Base-by-base conservation (phyloP, 2,113 vertebrate genomes). In the Corydoras maculifer region DNA sequence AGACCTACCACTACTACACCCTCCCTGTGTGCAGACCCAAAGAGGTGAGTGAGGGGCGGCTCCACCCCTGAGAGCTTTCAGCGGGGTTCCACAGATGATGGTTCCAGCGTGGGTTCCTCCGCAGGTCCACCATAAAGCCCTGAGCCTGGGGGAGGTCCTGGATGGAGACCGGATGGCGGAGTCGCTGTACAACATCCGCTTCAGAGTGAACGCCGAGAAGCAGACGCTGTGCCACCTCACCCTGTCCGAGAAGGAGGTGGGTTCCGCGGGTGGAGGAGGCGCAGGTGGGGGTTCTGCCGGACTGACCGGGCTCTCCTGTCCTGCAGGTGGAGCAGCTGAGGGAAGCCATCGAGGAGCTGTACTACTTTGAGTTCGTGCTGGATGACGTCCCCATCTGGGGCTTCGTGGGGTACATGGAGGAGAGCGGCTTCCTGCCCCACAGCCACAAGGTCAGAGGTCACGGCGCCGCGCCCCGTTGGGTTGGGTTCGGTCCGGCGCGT, bases 311-410 rank as follows among this genome's bases (percentile, higher is more conserved):
- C 57, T 14, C 3, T 4, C 7, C 2, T 80, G 35, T 69, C 12
- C 49, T 2, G 59, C 73, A 95, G 94, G 91, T 95, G 70, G 92
- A 94, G 18, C 86, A 90, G 77, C 88, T 96, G 14, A 91, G 90
- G 9, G 90, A 93, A 76, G 94, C 94, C 58, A 91, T 96, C 0
- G 94, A 96, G 76, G 94, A 95, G 80, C 84, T 96, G 10, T 96
- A 93, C 82, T 96, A 95, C 88, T 96, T 95, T 84, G 94, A 96
- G 75, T 96, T 96, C 81, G 93, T 95, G 77, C 81, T 96, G 77
- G 94, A 95, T 51, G 93, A 96, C 68, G 87, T 95, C 78, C 93
- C 93, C 11, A 90, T 96, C 69, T 93, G 91, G 81, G 94, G 94
- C 32, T 96, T 96, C 74, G 92, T 96, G 76, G 94, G 94, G 59